Base-by-base conservation (phyloP, 2,888 invertebrate species). In the Tromatobia lineatoria region DNA sequence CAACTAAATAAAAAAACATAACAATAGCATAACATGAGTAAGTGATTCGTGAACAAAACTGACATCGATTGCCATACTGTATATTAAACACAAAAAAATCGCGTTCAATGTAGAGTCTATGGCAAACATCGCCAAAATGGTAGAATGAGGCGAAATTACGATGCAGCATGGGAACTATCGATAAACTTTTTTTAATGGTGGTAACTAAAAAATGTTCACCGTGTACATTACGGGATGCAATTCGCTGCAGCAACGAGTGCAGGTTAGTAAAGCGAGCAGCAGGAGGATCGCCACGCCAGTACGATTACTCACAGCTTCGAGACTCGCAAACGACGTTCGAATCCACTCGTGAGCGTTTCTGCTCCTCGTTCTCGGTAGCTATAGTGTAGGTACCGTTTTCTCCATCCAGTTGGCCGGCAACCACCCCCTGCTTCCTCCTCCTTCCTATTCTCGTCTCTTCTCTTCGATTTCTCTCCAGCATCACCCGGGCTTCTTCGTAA, bases 381-480 rank as follows among this genome's bases (percentile, higher is more conserved):
- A 29, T 29, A 29, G 4, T 29, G 4, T 59, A 25, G 25, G 25
- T 29, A 59, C 29, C 25, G 29, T 59, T 59, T 29, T 59, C 25
- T 23, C 29, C 29, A 25, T 59, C 59, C 59, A 25, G 59, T 59
- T 59, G 25, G 15, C 29, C 54, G 20, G 11, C 23, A 20, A 54
- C 23, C 54, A 18, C 20, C 54, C 18, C 10, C 61, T 23, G n/a
- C 8, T 20, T 1, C 13, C n/a, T 34, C 38, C 38, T n/a, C n/a
- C 3, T 29, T 18, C 38, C 38, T 25, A n/a, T 61, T 34, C n/a
- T 34, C 34, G 34, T 10, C 10, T 61, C 61, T 61, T 13, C 61
- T 38, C 61, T 15, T 34, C 61, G 61, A 61, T 61, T 61, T 61
- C 29, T 61, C 61, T 57, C 25, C n/a, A n/a, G n/a, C 57, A 23